Evolutionary conservation across 2,888 invertebrate species (phyloP).

Genomic region (Pammene fasciana): DNA sequence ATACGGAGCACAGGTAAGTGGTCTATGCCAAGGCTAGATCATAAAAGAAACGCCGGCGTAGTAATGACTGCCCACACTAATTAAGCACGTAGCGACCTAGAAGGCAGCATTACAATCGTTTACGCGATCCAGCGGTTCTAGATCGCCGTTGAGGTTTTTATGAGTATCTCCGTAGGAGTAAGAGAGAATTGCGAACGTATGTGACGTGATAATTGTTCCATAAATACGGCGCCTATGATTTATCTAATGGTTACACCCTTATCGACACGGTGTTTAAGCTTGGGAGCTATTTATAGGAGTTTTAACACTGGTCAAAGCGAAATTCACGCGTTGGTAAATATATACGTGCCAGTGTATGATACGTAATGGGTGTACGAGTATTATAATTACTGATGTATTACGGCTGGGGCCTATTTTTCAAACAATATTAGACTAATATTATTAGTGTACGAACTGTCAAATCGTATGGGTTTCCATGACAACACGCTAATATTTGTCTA

Average conservation of each 20-base stretch:
- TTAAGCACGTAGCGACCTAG: slow-evolving; percentile 69
- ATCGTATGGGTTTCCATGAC: no score
- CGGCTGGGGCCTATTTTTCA: no score
- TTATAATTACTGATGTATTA: background rate
- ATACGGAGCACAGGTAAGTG: background rate
- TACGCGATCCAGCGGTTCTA: slow-evolving; percentile 52
- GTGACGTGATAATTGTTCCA: slow-evolving; percentile 44
- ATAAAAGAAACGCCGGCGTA: slow-evolving; percentile 65
- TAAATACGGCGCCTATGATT: slow-evolving; percentile 30
- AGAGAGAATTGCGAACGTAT: slow-evolving; percentile 47
- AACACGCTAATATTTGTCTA: no score
- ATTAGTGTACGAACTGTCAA: no score
- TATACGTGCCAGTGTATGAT: no score
- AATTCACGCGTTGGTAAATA: slow-evolving; percentile 16
- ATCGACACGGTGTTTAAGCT: slow-evolving; percentile 4
- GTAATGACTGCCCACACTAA: slow-evolving; percentile 75
- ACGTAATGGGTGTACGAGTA: background rate
- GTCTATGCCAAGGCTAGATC: slow-evolving; percentile 64
- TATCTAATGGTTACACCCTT: slow-evolving; percentile 6
- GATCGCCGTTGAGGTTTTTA: slow-evolving; percentile 57
- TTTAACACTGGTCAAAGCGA: slow-evolving; percentile 32
- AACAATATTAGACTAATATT: no score
- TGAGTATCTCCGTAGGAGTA: slow-evolving; percentile 67
- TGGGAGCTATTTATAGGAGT: slow-evolving; percentile 29
- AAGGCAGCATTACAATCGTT: slow-evolving; percentile 63